These are phyloP conservation scores for Eptesicus fuscus DNA, from an alignment of 2,113 vertebrate genomes.

Conservation along the genomic window DNA sequence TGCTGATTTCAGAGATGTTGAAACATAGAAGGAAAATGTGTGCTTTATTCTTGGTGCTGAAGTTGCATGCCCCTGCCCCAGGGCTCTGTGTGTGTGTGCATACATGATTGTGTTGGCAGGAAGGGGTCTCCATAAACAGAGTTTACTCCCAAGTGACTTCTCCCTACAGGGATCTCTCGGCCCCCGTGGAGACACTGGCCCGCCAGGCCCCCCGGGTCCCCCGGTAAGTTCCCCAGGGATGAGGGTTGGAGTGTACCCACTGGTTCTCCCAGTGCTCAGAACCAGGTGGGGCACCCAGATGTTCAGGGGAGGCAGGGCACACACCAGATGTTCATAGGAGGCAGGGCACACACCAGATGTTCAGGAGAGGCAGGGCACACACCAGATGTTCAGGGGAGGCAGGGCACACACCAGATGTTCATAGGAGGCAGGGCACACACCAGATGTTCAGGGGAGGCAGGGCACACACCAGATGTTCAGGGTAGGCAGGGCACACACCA, in stretches of 20 bases:
- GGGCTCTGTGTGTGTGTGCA: neutral
- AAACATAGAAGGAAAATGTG: neutral
- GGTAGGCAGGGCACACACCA: too few relatives aligned
- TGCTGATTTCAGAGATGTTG: neutral
- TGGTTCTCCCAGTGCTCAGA: neutral
- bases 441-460: too few relatives aligned
- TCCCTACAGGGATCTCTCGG: constrained; percentile 83
- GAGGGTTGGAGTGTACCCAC: neutral
- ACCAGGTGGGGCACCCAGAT: neutral
- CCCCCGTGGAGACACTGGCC: constrained; percentile 85
- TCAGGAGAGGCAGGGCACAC: too few relatives aligned
- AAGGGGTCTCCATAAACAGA: neutral
- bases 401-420: too few relatives aligned
- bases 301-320: neutral
- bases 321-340: too few relatives aligned
- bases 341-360: too few relatives aligned
- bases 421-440: too few relatives aligned
- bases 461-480: too few relatives aligned
- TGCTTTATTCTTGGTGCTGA: neutral
- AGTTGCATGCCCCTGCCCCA: too few relatives aligned
- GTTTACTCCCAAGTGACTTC: neutral
- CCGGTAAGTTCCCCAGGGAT: constrained; percentile 81
- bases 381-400: too few relatives aligned
- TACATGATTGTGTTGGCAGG: neutral
- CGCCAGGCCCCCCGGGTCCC: constrained; percentile 83